Percentiles rank a stretch among this genome's conserved stretches.
Evolutionary conservation across 1,140 invertebrate genomes (phyloP).

Genomic region (Sminthurides bifidus): DNA sequence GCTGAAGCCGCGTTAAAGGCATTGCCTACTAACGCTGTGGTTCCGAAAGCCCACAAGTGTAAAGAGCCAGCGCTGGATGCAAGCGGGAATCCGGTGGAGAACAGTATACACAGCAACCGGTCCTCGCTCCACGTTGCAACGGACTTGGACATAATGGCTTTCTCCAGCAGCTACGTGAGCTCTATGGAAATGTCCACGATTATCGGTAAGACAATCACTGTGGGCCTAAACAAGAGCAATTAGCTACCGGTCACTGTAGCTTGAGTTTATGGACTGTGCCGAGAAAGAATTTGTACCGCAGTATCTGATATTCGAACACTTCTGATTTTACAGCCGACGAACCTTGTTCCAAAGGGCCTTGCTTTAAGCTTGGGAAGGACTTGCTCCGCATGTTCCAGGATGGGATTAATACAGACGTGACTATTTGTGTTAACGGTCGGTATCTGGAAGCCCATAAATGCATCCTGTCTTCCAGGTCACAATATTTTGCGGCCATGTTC

Average conservation of each 20-base stretch:
- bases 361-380: conserved; percentile 65
- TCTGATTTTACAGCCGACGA: conserved; percentile 14
- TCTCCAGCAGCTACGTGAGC: conserved; percentile 21
- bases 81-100: neutral
- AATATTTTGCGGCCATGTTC: conserved; percentile 80
- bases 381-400: conserved; percentile 76
- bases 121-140: conserved; percentile 28
- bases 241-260: no score
- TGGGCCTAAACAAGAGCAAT: no score
- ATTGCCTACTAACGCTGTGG: neutral
- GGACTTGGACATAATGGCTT: conserved; percentile 20
- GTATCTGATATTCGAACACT: neutral
- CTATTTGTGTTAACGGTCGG: conserved; percentile 60
- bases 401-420: conserved; percentile 71
- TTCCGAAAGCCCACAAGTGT: neutral
- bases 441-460: conserved; percentile 77
- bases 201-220: conserved; percentile 10
- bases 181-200: conserved; percentile 27
- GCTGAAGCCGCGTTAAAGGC: conserved; percentile 1
- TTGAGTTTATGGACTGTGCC: no score
- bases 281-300: neutral
- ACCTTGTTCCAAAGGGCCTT: conserved; percentile 37
- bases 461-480: conserved; percentile 72
- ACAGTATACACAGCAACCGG: conserved; percentile 14
- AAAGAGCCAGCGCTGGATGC: neutral